Conservation (phyloP, 1,140 invertebrate species). For the Microplitis demolitor region DNA sequence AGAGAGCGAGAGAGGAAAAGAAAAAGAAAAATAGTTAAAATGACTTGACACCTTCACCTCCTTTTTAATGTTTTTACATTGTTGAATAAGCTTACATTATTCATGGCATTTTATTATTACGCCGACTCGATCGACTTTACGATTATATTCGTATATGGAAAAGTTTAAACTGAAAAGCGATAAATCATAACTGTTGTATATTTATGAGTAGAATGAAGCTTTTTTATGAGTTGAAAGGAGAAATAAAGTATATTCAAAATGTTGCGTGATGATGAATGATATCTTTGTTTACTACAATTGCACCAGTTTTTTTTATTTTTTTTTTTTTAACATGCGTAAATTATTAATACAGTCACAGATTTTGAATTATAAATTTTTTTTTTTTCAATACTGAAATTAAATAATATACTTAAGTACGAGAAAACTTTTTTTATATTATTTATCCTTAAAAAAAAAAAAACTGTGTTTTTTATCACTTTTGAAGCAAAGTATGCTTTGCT, state of each 20-base stretch:
- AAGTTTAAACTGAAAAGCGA: background rate
- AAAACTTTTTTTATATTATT: no score
- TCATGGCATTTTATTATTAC: background rate
- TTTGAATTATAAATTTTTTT: no score
- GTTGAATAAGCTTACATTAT: no score
- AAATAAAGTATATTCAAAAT: background rate
- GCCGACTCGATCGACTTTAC: background rate
- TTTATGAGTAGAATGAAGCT: background rate
- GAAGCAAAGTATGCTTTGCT: no score
- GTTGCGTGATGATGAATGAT: conserved; percentile 1
- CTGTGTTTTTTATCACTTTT: no score
- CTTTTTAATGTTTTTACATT: no score
- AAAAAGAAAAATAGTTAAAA: background rate
- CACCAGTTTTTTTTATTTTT: background rate
- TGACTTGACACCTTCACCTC: background rate
- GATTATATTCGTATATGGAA: background rate
- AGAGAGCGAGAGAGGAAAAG: no score
- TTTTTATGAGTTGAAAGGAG: background rate
- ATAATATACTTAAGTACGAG: no score
- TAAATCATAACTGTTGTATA: background rate
- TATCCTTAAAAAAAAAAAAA: no score
- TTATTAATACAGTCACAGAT: no score
- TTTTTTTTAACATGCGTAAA: no score
- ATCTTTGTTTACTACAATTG: background rate
- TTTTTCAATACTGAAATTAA: no score